Percentiles rank a stretch among this genome's conserved stretches.
Conservation (phyloP, 1,140 invertebrate species). For the Diorhabda carinulata region DNA sequence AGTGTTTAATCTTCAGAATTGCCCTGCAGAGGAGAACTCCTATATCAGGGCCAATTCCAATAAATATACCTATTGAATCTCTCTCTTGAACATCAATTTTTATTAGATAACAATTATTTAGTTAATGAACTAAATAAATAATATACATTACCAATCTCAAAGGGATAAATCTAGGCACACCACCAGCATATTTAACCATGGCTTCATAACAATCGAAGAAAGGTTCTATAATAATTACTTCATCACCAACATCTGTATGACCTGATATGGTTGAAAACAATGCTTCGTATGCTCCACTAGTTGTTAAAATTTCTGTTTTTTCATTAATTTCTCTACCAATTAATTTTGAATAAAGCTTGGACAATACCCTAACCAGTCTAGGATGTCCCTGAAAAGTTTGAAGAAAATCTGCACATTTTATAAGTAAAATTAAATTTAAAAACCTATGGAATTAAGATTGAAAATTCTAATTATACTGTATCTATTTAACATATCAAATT, state of each 20-base stretch:
- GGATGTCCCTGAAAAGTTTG: not conserved
- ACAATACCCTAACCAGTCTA: not conserved
- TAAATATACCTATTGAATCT: not conserved
- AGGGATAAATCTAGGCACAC: conserved; percentile 42
- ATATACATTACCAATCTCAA: not conserved
- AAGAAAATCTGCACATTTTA: not conserved
- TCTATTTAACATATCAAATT: no score
- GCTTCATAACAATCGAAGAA: conserved; percentile 98
- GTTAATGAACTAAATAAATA: not conserved
- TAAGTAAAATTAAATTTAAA: not conserved
- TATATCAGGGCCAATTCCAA: not conserved
- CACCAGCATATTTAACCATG: conserved; percentile 86
- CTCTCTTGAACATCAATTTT: not conserved
- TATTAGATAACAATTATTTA: not conserved
- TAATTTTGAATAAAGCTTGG: not conserved
- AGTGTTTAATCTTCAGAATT: not conserved
- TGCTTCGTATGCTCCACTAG: conserved; percentile 89
- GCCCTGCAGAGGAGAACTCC: not conserved
- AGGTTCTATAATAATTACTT: conserved; percentile 95
- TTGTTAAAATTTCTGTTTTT: conserved; percentile 76
- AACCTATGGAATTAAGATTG: not conserved
- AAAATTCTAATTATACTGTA: not conserved
- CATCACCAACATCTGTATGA: conserved; percentile 67
- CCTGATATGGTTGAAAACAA: conserved; percentile 77
- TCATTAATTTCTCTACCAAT: conserved; percentile 62